Evolutionary conservation across 2,113 vertebrate species (phyloP).

Genomic region (Syngnathus typhle): DNA sequence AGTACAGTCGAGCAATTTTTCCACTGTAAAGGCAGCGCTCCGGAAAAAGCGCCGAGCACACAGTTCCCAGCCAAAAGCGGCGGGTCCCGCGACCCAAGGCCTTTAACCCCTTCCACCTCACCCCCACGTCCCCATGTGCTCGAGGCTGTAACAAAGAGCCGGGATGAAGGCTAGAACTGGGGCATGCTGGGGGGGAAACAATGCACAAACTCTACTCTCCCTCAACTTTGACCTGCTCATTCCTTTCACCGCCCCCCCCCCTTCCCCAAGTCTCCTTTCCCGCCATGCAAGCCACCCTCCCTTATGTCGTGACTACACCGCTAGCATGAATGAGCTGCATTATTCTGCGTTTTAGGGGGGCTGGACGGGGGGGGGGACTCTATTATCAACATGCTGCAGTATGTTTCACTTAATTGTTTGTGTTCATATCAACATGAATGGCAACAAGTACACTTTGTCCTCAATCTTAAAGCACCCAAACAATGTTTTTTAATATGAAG

Average conservation of each 20-base stretch:
- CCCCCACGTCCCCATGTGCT: slow-evolving; percentile 4
- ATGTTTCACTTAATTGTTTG: not conserved
- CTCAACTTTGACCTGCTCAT: slow-evolving; percentile 22
- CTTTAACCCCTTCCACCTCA: slow-evolving; percentile 7
- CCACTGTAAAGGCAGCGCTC: slow-evolving; percentile 43
- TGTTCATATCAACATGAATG: not conserved
- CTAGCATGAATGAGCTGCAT: slow-evolving; percentile 42
- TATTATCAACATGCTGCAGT: slow-evolving; percentile 8
- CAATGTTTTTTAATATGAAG: not conserved
- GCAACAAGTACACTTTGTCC: not conserved
- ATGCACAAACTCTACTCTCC: slow-evolving; percentile 42
- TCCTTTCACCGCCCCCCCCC: not conserved
- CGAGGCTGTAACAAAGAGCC: slow-evolving; percentile 53
- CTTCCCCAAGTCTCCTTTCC: slow-evolving; percentile 5
- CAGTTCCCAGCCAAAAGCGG: slow-evolving; percentile 38
- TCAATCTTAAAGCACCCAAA: not conserved
- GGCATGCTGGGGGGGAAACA: slow-evolving; percentile 51
- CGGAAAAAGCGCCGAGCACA: slow-evolving; percentile 57
- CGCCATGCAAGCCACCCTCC: not conserved
- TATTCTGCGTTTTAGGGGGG: slow-evolving; percentile 22
- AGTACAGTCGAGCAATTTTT: slow-evolving; percentile 41
- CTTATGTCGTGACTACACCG: slow-evolving; percentile 7
- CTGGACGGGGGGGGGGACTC: not conserved
- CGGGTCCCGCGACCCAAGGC: slow-evolving; percentile 41
- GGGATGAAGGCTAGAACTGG: slow-evolving; percentile 49